Base-by-base conservation (phyloP, 53 echinoderm and acorn worm genomes). In the Arbacia lixula region DNA sequence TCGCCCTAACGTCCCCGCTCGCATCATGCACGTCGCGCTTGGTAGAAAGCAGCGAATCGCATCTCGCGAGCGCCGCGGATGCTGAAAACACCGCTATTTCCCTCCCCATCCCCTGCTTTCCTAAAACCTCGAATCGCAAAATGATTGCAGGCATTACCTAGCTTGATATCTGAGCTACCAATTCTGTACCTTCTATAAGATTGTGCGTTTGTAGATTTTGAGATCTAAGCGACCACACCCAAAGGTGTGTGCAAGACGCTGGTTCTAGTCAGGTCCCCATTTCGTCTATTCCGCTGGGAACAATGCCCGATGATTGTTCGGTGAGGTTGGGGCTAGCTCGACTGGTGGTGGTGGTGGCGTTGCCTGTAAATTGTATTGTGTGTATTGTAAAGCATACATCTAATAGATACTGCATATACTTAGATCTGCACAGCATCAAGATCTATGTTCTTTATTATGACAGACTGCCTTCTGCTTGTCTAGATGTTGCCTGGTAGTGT, bases 211-310 rank as follows among this genome's bases (percentile, higher is more conserved):
- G 19, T 34, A 74, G 53, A 31, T 74, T 53, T 17, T 26, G 50
- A 74, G 69, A 74, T 74, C 53, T 74, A 74, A 74, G 6, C 16
- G 74, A 74, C 74, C 74, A 74, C 74, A 74, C 74, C 74, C 74
- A 74, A 52, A 2, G 54, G 74, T 74, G 74, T 74, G 32, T 2
- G 6, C 4, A 33, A 50, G 19, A 74, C 52, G 29, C 6, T 57
- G 25, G 29, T 10, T 5, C 29, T 64, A 38, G 6, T 38, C 22
- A 36, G 27, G 43, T 31, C 31, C 52, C 74, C 8, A 46, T 14
- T 8, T 46, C n/a, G n/a, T n/a, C n/a, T n/a, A n/a, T n/a, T n/a
- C n/a, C n/a, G n/a, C 69, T 17, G 36, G 66, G 36, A 16, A 9
- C 34, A 1, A 27, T n/a, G 69, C 41, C 6, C 26, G 42, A 41